Evolutionary conservation across 2,113 vertebrate species (phyloP).

Genomic region (Phocoena sinus): DNA sequence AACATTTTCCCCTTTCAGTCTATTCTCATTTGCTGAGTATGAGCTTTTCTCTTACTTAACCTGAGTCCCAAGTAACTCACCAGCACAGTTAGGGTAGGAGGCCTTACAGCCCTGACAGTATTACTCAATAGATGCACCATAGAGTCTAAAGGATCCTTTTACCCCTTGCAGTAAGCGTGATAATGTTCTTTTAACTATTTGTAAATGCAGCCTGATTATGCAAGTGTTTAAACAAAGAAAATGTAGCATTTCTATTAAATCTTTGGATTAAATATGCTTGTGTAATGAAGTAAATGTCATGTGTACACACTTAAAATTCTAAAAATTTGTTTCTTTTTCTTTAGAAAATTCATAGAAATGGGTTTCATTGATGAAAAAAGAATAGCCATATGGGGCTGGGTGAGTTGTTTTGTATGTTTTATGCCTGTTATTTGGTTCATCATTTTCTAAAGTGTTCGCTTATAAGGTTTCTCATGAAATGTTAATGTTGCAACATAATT

Average conservation of each 20-base stretch:
- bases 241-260: slow-evolving; percentile 67
- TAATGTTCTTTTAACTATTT: slow-evolving; percentile 56
- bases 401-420: slow-evolving; percentile 78
- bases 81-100: neutral
- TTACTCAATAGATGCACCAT: neutral
- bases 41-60: neutral
- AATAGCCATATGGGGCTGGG: slow-evolving; percentile 90
- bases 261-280: slow-evolving; percentile 69
- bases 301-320: slow-evolving; percentile 73
- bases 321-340: slow-evolving; percentile 73
- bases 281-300: slow-evolving; percentile 70
- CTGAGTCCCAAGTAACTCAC: neutral
- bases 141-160: neutral
- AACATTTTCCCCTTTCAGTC: neutral
- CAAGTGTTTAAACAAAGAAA: slow-evolving; percentile 68
- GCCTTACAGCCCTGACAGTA: neutral
- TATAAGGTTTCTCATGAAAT: slow-evolving; percentile 70
- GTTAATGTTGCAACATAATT: slow-evolving; percentile 71
- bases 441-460: slow-evolving; percentile 63
- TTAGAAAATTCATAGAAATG: slow-evolving; percentile 88
- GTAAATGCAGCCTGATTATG: slow-evolving; percentile 55
- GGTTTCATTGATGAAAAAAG: slow-evolving; percentile 87
- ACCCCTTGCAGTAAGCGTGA: slow-evolving; percentile 42
- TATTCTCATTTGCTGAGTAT: neutral
- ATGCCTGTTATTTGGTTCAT: slow-evolving; percentile 65